Percentiles rank a stretch among this genome's conserved stretches.
phyloP scores from a whole-genome alignment of 2,113 vertebrate genomes.

The Campylomormyrus tamandua region DNA sequence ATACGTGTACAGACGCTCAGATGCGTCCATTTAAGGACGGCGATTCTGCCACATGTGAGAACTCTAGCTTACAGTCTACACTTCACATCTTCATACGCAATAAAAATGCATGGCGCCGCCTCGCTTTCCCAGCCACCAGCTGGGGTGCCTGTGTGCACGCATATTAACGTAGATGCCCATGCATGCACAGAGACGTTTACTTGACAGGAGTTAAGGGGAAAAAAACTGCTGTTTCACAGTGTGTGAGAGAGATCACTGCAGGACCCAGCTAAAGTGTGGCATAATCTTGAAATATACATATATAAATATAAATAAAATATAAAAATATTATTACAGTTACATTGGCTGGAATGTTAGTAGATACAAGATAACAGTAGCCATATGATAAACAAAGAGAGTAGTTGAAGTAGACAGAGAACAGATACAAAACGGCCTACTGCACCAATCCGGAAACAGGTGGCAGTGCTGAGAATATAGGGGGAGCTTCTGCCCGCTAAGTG shows the following conservation, averaged over 20 bases:
- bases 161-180: background rate
- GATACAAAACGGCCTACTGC: background rate
- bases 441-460: background rate
- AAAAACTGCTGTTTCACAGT: background rate
- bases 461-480: background rate
- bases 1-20: constrained; percentile 51
- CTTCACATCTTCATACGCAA: constrained; percentile 16
- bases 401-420: background rate
- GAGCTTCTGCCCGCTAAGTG: background rate
- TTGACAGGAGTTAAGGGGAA: background rate
- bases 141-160: background rate
- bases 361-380: background rate
- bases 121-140: background rate
- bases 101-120: background rate
- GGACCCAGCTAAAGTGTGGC: background rate
- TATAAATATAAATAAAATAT: background rate
- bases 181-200: background rate
- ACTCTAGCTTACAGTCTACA: constrained; percentile 40
- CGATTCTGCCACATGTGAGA: constrained; percentile 29
- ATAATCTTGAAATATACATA: background rate
- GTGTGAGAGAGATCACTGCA: background rate
- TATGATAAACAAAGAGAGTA: background rate
- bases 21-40: constrained; percentile 44
- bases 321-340: background rate
- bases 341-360: background rate